Conservation (phyloP, 2,113 vertebrate species). For the Solenodon paradoxus region DNA sequence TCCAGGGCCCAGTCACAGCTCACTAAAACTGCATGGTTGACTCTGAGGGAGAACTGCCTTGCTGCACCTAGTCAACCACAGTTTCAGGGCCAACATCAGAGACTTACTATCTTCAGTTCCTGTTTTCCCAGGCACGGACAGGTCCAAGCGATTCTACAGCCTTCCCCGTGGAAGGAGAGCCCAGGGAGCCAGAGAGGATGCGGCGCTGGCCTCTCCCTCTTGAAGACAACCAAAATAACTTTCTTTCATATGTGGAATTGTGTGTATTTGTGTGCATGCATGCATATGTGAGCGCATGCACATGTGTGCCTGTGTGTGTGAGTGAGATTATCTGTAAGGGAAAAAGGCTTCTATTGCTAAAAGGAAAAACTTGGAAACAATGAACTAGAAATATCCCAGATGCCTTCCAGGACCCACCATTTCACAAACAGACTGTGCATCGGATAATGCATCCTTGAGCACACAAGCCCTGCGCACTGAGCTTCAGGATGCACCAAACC, state of each 20-base stretch:
- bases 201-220: not conserved
- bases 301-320: too few relatives aligned
- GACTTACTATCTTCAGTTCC: not conserved
- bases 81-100: not conserved
- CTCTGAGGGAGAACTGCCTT: not conserved
- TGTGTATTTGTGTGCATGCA: too few relatives aligned
- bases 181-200: not conserved
- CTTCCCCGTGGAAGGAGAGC: rapidly evolving
- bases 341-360: not conserved
- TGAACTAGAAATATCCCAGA: not conserved
- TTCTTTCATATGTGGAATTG: not conserved
- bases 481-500: too few relatives aligned
- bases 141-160: not conserved
- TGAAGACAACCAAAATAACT: not conserved
- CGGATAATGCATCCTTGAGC: too few relatives aligned
- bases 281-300: too few relatives aligned
- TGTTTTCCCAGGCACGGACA: not conserved
- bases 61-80: not conserved
- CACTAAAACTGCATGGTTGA: not conserved
- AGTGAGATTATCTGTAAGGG: not conserved
- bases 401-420: not conserved
- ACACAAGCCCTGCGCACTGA: too few relatives aligned
- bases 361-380: not conserved
- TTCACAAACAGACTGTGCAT: not conserved
- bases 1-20: not conserved